phyloP scores from a whole-genome alignment of 2,888 invertebrate genomes.

The Holacanthella duospinosa region DNA sequence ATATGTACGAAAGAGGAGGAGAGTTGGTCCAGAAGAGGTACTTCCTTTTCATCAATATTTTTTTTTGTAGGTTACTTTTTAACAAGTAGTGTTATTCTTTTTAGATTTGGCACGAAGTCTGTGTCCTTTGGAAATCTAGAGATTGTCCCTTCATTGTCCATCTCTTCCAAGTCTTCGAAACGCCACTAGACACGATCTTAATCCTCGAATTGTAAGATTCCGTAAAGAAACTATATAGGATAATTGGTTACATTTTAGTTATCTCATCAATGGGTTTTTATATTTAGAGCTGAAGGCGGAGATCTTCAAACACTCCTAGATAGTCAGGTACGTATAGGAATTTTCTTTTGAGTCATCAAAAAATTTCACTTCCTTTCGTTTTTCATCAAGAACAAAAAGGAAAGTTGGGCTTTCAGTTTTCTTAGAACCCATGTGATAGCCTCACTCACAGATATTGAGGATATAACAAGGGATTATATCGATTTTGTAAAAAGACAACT shows the following conservation, averaged over 20 bases:
- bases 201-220: conserved; percentile 73
- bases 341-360: no score
- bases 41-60: background rate
- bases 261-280: conserved; percentile 6
- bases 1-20: conserved; percentile 81
- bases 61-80: background rate
- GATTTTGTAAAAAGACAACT: no score
- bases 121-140: conserved; percentile 75
- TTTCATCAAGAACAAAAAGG: no score
- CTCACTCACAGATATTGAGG: no score
- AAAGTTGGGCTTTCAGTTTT: no score
- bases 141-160: conserved; percentile 75
- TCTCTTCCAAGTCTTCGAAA: conserved; percentile 76
- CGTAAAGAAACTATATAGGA: background rate
- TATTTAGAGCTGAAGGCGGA: conserved; percentile 76
- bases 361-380: no score
- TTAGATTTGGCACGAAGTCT: conserved; percentile 88
- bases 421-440: no score
- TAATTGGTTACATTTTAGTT: background rate
- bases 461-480: no score
- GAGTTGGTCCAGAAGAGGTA: conserved; percentile 47
- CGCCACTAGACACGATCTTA: conserved; percentile 59
- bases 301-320: conserved; percentile 87
- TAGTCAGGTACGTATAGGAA: conserved; percentile 57
- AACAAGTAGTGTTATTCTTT: no score